phyloP scores from a whole-genome alignment of 1,140 invertebrate genomes.

The Plectrocnemia conspersa region DNA sequence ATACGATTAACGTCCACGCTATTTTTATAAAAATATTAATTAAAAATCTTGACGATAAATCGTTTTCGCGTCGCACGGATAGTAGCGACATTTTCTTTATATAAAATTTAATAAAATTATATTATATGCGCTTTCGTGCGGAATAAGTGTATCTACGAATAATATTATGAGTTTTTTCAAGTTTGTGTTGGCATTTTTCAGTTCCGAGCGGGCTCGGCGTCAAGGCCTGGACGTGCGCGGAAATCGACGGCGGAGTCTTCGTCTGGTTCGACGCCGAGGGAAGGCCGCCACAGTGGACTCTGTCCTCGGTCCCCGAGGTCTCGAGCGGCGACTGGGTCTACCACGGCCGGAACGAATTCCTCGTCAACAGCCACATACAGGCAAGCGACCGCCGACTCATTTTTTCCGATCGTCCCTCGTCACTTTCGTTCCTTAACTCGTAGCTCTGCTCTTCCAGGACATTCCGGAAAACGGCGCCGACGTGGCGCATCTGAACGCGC shows the following conservation, averaged over 20 bases:
- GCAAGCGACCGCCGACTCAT: too few species aligned
- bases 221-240: conserved; percentile 61
- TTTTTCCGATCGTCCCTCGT: too few species aligned
- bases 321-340: conserved; percentile 58
- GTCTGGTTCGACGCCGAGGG: conserved; percentile 80
- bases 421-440: too few species aligned
- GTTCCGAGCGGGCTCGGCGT: conserved; percentile 59
- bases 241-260: conserved; percentile 71
- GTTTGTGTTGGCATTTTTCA: too few species aligned
- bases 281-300: conserved; percentile 64
- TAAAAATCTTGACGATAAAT: too few species aligned
- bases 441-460: conserved; percentile 61
- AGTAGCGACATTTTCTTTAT: too few species aligned
- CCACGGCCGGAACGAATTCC: conserved; percentile 72
- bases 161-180: background rate
- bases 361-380: conserved; percentile 68
- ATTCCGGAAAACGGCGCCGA: conserved; percentile 91
- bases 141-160: background rate
- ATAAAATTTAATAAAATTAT: too few species aligned
- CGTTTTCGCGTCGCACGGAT: too few species aligned
- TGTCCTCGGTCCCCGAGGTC: conserved; percentile 56
- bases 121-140: too few species aligned
- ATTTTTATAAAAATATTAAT: too few species aligned
- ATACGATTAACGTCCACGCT: too few species aligned
- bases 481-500: conserved; percentile 68